These are phyloP conservation scores for Setipinna tenuifilis DNA, from an alignment of 2,797 vertebrate species.

Conservation along the genomic window DNA sequence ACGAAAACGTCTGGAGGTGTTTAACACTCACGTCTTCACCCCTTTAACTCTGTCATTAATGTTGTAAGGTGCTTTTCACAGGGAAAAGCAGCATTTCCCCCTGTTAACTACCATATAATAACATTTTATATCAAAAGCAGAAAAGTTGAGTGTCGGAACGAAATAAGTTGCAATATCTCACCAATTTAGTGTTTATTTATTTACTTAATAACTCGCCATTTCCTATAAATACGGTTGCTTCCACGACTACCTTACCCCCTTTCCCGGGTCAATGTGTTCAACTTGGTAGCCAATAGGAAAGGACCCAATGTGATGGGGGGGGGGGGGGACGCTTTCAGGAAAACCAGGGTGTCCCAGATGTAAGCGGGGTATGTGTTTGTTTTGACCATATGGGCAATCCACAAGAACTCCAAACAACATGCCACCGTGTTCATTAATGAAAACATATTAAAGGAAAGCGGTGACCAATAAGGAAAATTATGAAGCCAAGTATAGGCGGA, in stretches of 20 bases:
- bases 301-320: background rate
- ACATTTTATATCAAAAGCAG: too few species aligned
- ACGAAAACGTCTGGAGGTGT: background rate
- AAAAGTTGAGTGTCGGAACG: too few species aligned
- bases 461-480: background rate
- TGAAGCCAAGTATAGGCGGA: background rate
- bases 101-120: too few species aligned
- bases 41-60: background rate
- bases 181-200: too few species aligned
- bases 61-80: background rate
- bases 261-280: background rate
- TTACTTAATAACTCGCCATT: too few species aligned
- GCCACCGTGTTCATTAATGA: background rate
- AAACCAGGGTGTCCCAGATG: too few species aligned
- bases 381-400: background rate
- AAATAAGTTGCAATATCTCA: background rate
- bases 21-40: background rate
- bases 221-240: background rate
- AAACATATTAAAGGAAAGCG: background rate
- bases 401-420: background rate
- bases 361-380: background rate
- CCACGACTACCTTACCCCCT: background rate
- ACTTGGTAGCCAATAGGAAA: background rate
- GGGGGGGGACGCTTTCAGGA: too few species aligned
- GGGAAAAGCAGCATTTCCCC: too few species aligned